Base-by-base conservation (phyloP, 2,888 invertebrate species). In the Julus scandinavius region DNA sequence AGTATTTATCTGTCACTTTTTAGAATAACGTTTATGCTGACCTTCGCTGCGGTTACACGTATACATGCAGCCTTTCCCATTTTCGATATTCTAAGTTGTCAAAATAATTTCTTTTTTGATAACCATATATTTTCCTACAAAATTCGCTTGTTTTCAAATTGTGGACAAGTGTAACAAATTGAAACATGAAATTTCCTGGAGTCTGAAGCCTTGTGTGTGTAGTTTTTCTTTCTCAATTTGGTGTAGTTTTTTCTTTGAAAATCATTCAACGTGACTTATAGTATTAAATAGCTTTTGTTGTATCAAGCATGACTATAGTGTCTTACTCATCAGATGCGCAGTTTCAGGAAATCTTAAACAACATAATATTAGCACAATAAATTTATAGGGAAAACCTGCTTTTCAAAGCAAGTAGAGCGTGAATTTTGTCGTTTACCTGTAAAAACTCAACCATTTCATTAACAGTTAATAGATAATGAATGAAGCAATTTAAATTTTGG, bases 161-260 rank as follows among this genome's bases (percentile, higher is more conserved):
- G 38, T 80, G 29, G 38, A 80, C 80, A 80, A 80, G 80, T 80
- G 80, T 80, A 80, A 38, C 38, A 40, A 80, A 80, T 80, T 38
- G 29, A 80, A 80, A 80, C 15, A 4, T 13, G 54, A 54, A 54
- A 54, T 38, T 80, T 80, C 38, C 80, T 80, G 80, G 13, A 2
- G 5, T 0, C 15, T 80, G 6, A 13, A 40, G 15, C 38, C 38
- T 5, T 29, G 38, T 40, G 38, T 80, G 38, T 7, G 45, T 7
- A 45, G 7, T 7, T 45, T 45, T 45, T 45, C 45, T 45, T 45
- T 9, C 80, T 38, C 38, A 38, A 80, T 80, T 80, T 38, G 29
- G 38, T 29, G 13, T 45, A 7, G 38, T 13, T 11, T 38, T 38
- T 38, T 7, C 29, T 72, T 72, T 29, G 13, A n/a, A 20, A 63